A percentile compares a stretch with the other conserved stretches of the same genome.
These are phyloP conservation scores for Orchesella flavescens DNA, from an alignment of 2,888 invertebrate species.

Conservation along the genomic window DNA sequence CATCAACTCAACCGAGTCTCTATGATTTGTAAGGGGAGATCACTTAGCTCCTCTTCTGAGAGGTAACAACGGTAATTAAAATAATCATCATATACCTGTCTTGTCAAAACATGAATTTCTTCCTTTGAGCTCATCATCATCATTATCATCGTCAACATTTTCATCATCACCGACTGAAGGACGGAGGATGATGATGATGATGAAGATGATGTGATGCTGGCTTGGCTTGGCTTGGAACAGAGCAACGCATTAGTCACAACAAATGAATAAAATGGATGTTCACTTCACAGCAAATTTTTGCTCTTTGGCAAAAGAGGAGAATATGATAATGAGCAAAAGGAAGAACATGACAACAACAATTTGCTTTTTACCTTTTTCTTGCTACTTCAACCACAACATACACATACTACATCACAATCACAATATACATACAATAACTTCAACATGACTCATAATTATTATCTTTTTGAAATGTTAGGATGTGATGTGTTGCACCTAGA, in stretches of 20 bases:
- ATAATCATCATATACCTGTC: constrained; percentile 65
- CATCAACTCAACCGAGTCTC: too few relatives aligned
- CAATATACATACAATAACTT: neutral
- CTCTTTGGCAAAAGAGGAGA: constrained; percentile 14
- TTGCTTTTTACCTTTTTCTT: constrained; percentile 38
- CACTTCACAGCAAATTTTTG: constrained; percentile 4
- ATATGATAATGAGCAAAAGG: constrained; percentile 21
- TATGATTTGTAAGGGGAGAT: neutral
- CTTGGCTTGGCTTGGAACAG: neutral
- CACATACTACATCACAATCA: too few relatives aligned
- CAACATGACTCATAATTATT: constrained; percentile 31
- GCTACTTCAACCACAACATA: constrained; percentile 6
- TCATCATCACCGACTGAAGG: neutral
- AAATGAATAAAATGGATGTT: constrained; percentile 27
- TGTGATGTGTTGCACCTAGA: constrained; percentile 6
- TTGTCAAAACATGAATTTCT: constrained; percentile 38
- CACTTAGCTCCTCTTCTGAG: constrained; percentile 14
- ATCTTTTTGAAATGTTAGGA: constrained; percentile 4
- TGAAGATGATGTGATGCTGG: neutral
- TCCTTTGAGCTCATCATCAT: constrained; percentile 31
- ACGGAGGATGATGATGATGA: constrained; percentile 1
- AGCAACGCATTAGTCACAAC: neutral
- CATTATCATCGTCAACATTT: constrained; percentile 21
- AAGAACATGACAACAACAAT: constrained; percentile 41
- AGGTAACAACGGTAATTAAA: constrained; percentile 52